Evolutionary conservation across 2,888 invertebrate species (phyloP), one percentile per base, ranked within the genome.

Genomic region (Drosophila eohydei): DNA sequence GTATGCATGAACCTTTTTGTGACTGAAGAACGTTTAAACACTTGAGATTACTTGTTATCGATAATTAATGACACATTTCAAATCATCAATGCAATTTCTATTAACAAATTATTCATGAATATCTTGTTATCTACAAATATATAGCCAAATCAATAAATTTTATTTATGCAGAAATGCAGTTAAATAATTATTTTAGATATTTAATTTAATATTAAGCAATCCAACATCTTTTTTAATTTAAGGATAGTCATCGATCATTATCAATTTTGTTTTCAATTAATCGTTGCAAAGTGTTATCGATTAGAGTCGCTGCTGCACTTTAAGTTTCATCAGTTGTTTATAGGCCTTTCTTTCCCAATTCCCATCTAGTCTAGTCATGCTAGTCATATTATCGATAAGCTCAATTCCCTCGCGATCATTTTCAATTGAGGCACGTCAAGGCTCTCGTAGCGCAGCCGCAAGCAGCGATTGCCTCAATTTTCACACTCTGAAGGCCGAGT

Each of bases 401-500:
- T 38, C 52, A 26, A 52, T 14, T 26, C 51, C 21, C 34, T 9
- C 52, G 14, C 52, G 34, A 52, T 52, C 52, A 16, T 4, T 21
- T 34, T 60, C 68, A 69, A 72, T 69, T 76, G 78, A 61, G 68
- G 44, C 69, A 77, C 68, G 78, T 66, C 80, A 79, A 80, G 76
- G 75, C 75, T 65, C 38, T 40, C n/a, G 41, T 28, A 40, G 55
- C 32, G 28, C n/a, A 51, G 64, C 64, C 64, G 52, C 73, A 66
- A 63, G 58, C 75, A 52, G 48, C 66, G 80, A 88, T 84, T 83
- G 87, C 84, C 71, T 70, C 81, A 83, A 87, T 87, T 83, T 87
- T 78, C 81, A 78, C 84, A 89, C 84, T 83, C 69, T 61, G 84
- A 84, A 84, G 89, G 89, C 89, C 89, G 65, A 78, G 69, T 55